Evolutionary conservation across 2,888 invertebrate species (phyloP).

Genomic region (Lycia hirtaria): DNA sequence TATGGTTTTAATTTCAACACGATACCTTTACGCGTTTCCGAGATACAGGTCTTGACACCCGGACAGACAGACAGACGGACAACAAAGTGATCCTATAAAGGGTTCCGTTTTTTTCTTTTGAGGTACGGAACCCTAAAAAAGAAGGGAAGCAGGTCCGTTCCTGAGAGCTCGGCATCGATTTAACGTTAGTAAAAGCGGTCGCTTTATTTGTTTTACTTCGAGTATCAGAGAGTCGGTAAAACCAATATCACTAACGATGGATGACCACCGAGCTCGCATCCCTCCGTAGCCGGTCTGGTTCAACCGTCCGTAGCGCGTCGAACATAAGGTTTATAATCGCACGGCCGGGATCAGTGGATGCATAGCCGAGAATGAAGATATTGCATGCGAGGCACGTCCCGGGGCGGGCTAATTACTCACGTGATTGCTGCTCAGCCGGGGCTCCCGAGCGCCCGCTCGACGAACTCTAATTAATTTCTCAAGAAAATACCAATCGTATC

Average conservation of each 20-base stretch:
- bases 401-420: conserved; percentile 55
- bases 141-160: no score
- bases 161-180: conserved; percentile 4
- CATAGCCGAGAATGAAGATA: conserved; percentile 28
- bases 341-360: conserved; percentile 1
- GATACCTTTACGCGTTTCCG: no score
- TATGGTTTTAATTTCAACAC: no score
- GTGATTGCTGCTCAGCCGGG: conserved; percentile 46
- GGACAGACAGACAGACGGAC: no score
- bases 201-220: conserved; percentile 11
- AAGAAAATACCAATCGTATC: not conserved
- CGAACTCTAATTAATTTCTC: not conserved
- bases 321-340: conserved; percentile 4
- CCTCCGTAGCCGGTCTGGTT: not conserved
- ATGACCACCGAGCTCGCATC: conserved; percentile 29
- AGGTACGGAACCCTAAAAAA: no score
- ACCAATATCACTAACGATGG: conserved; percentile 37
- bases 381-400: conserved; percentile 54
- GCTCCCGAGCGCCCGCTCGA: not conserved
- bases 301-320: not conserved
- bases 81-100: no score
- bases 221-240: conserved; percentile 13
- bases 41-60: no score
- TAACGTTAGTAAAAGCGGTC: conserved; percentile 5
- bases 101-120: no score